Percentiles rank a stretch among this genome's conserved stretches.
These are phyloP conservation scores for Drosophila greeni DNA, from an alignment of 2,888 invertebrate genomes.

Conservation along the genomic window DNA sequence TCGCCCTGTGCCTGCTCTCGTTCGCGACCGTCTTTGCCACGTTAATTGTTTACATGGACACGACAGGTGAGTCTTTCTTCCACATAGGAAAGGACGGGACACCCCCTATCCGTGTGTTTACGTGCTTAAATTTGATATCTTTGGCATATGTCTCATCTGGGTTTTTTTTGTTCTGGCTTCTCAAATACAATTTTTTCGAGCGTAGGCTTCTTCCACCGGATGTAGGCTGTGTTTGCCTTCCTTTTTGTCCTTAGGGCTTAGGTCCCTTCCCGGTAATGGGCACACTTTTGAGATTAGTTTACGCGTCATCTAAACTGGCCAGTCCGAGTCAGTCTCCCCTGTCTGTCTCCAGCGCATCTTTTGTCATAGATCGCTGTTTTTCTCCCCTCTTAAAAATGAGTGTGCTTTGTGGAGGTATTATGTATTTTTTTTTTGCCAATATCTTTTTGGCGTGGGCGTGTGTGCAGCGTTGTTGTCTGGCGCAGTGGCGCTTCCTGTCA, in stretches of 20 bases:
- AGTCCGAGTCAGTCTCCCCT: constrained; percentile 8
- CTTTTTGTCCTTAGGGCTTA: constrained; percentile 5
- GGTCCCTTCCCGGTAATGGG: constrained; percentile 43
- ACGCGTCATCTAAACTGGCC: constrained; percentile 51
- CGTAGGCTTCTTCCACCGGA: constrained; percentile 56
- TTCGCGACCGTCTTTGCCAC: constrained; percentile 90
- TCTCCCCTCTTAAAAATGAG: constrained; percentile 9
- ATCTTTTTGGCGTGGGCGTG: constrained; percentile 42
- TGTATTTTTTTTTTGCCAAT: constrained; percentile 27
- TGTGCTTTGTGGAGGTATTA: constrained; percentile 7
- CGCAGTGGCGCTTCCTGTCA: constrained; percentile 71
- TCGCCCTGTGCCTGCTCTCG: constrained; percentile 86
- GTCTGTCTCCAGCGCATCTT: constrained; percentile 49
- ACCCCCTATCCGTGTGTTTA: constrained; percentile 9
- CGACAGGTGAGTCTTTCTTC: constrained; percentile 82
- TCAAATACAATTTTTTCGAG: constrained; percentile 20
- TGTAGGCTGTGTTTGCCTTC: constrained; percentile 68
- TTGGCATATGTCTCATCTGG: constrained; percentile 64
- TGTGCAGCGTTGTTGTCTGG: constrained; percentile 51
- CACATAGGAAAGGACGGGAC: constrained; percentile 2
- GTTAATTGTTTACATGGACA: constrained; percentile 89
- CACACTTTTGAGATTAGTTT: constrained; percentile 75
- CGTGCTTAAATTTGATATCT: constrained; percentile 67
- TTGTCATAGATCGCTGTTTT: constrained; percentile 58
- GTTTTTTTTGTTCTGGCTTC: constrained; percentile 24